Conservation (phyloP, 1,140 invertebrate species). For the Leptestheria dahalacensis region DNA sequence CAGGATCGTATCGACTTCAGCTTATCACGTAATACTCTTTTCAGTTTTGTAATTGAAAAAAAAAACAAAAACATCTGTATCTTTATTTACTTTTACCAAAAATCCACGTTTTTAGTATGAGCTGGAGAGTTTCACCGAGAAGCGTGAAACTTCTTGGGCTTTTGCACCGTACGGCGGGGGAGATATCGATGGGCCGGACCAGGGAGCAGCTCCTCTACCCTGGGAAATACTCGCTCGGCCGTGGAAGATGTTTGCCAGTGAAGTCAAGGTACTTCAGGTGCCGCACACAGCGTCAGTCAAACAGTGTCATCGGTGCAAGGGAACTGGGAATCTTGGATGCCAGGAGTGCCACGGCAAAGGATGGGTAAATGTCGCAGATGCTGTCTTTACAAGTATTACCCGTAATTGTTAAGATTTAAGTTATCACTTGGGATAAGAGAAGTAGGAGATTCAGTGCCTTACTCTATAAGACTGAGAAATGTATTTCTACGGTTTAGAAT, state of each 20-base stretch:
- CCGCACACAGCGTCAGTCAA: constrained; percentile 42
- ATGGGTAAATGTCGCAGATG: too few species aligned
- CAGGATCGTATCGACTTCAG: constrained; percentile 32
- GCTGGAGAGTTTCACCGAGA: constrained; percentile 42
- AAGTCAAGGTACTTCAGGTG: constrained; percentile 33
- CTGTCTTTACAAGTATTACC: too few species aligned
- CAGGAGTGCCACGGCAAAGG: constrained; percentile 36
- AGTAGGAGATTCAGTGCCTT: too few species aligned
- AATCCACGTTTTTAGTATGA: constrained; percentile 32
- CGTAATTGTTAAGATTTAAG: too few species aligned
- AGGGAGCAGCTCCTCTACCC: constrained; percentile 35
- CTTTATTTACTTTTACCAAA: too few species aligned
- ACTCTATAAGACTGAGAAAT: too few species aligned
- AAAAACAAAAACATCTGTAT: too few species aligned
- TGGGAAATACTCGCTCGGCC: constrained; percentile 37
- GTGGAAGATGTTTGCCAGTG: constrained; percentile 31
- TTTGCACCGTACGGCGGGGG: constrained; percentile 36
- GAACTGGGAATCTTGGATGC: constrained; percentile 35
- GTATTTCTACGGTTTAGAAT: too few species aligned
- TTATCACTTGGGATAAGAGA: too few species aligned
- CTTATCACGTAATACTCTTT: constrained; percentile 38
- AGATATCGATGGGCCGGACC: constrained; percentile 31
- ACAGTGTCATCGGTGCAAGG: constrained; percentile 37
- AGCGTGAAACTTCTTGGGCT: constrained; percentile 37
- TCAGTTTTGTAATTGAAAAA: too few species aligned